Evolutionary conservation across 2,113 vertebrate species (phyloP), one percentile per base, ranked within the genome.

Genomic region (Notothenia coriiceps): DNA sequence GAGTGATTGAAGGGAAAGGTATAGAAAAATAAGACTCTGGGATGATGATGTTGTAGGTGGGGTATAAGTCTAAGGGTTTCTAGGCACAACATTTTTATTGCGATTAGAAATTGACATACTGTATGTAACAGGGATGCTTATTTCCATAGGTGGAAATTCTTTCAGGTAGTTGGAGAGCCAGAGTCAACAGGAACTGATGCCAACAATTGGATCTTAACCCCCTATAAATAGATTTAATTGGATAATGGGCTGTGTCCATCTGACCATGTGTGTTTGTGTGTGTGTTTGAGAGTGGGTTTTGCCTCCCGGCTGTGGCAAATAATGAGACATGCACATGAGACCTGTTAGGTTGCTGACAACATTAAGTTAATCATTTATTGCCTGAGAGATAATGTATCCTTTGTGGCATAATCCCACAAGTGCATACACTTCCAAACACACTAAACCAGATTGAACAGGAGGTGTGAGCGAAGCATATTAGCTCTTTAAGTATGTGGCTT

Each of bases 341-440:
- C 88, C 91, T 90, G 85, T 88, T 29, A 29, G 29, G 29, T 29
- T 75, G 76, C 74, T 59, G 46, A 60, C 73, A 93, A 88, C 85
- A 81, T 82, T 93, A 92, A 92, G 88, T 89, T 88, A 74, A 35
- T 72, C 25, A 79, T 88, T 92, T 93, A 94, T 91, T 93, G 87
- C 82, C 88, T 88, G 84, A 94, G 89, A 91, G 88, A 76, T 47
- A 87, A 87, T 83, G 0, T 6, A 65, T 29, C 50, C 22, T 89
- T 55, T 73, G 82, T 84, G 75, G 11, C 54, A 17, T 70, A 18
- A 74, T 78, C 67, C 59, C 40, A 74, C 46, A 52, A 3, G 46
- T 55, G 61, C 71, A 75, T 22, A 72, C 50, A 63, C 18, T 43
- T 17, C 4, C 22, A 25, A 13, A 46, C 63, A n/a, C 50, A 49